phyloP scores from a whole-genome alignment of 1,140 invertebrate species.

The Lepidurus packardi region DNA sequence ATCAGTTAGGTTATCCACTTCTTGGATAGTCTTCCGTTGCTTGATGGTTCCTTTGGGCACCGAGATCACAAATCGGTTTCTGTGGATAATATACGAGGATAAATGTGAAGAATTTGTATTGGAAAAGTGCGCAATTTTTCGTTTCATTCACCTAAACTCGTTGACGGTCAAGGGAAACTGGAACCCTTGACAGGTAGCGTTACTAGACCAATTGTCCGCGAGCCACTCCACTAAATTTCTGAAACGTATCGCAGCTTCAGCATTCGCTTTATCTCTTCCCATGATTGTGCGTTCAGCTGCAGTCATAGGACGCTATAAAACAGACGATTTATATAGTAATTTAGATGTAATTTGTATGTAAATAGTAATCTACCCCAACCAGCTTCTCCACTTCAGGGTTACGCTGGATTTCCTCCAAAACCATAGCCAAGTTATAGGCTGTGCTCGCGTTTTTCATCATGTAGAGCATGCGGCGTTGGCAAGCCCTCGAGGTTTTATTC shows the following conservation, averaged over 20 bases:
- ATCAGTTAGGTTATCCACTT: conserved; percentile 42
- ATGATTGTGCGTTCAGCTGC: background rate
- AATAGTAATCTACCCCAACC: conserved; percentile 39
- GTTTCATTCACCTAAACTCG: background rate
- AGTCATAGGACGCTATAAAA: background rate
- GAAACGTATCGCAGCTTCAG: background rate
- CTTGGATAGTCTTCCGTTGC: conserved; percentile 36
- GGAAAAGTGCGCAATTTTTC: too few relatives aligned
- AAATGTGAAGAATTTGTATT: background rate
- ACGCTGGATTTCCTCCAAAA: conserved; percentile 56
- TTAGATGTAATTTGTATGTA: background rate
- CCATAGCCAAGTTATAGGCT: conserved; percentile 52
- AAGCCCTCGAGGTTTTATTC: conserved; percentile 65
- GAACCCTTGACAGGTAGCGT: background rate
- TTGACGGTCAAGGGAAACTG: background rate
- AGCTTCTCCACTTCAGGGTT: conserved; percentile 48
- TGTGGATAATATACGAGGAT: conserved; percentile 9
- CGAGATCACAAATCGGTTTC: conserved; percentile 36
- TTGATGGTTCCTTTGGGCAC: conserved; percentile 31
- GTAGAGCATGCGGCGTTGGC: conserved; percentile 57
- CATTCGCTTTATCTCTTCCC: conserved; percentile 28
- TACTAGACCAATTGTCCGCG: background rate
- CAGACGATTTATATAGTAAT: background rate
- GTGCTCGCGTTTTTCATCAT: conserved; percentile 57
- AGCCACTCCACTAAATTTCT: background rate